Evolutionary conservation across 2,113 vertebrate species (phyloP), one percentile per base, ranked within the genome.

Genomic region (Epinephelus lanceolatus): DNA sequence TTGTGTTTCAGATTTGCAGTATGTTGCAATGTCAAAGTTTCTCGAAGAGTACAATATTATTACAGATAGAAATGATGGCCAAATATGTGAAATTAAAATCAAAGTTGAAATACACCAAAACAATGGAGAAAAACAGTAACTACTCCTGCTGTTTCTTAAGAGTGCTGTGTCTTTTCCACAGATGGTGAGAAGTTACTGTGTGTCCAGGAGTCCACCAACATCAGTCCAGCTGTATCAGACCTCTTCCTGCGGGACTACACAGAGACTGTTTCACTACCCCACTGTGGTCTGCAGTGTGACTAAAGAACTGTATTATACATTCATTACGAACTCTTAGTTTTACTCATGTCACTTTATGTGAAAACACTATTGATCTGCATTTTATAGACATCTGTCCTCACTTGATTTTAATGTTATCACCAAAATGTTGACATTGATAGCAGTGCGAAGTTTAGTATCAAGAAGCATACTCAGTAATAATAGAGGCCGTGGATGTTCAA

Each of bases 261-360:
- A 37, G n/a, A 25, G 57, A 74, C 37, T 27, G 53, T 56, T 61
- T 66, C n/a, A 40, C 74, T 55, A 9, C 73, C 61, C 19, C 12
- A 19, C 71, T 19, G 33, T 33, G 9, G 6, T 45, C 52, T 69
- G 59, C 75, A 77, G 59, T 27, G 11, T 42, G 40, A 67, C 67
- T 65, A 40, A 13, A 60, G 8, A 18, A 61, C 57, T 37, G 33
- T 79, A 59, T 84, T 87, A 77, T 78, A 79, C 84, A 76, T 65
- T 76, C 15, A 70, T 49, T 69, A 63, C 52, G 75, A 53, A 67
- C 56, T 66, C 47, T 60, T 57, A 23, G 19, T 57, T 30, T 53
- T 74, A 78, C 25, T 72, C 27, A 6, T 57, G 53, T 80, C 70
- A 86, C 81, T 83, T 84, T 81, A 78, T 62, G 7, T 74, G 77